Base-by-base conservation (phyloP, 2,797 vertebrate species). In the Sebastes miniatus region DNA sequence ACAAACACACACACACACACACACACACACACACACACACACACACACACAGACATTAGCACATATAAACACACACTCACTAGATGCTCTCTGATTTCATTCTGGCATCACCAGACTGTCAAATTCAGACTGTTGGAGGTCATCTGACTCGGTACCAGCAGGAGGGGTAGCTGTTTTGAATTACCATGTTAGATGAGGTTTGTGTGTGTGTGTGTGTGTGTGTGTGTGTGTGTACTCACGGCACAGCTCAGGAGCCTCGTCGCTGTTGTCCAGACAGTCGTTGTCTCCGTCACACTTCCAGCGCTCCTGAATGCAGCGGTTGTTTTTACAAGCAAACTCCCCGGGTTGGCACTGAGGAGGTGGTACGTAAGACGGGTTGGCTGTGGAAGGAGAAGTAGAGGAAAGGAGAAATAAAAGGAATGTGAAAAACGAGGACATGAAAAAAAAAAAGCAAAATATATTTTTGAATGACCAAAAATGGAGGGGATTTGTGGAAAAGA, bases 231-330 rank as follows among this genome's bases (percentile, higher is more conserved):
- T 22, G 52, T 36, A 97, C 98, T 58, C 95, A 99, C 98, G 94
- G 90, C 98, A 99, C 75, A 96, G 95, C 20, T 95, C 95, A 0
- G 95, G 79, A 52, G 95, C 96, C 87, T 99, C 98, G 62, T 99
- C 98, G 1, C 97, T 99, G 88, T 97, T 98, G 52, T 99, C 98
- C 73, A 99, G 93, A 79, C 98, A 99, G 91, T 99, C 98, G n/a
- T 99, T 97, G 32, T 99, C 98, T 0, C 98, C 98, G 0, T 99
- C 98, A 13, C 98, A 99, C 87, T 96, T 97, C 98, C 98, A 99
- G 43, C 95, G 95, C 16, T 96, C 96, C 92, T 98, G 97, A 91
- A 99, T 98, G 71, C 98, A 99, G 84, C 96, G 97, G 83, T 95
- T 97, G 76, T 99, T 99, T 90, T 94, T 96, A 85, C 98, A 99